Evolutionary conservation across 1,140 invertebrate genomes (phyloP).

Genomic region (Drosophila subpulchrella): DNA sequence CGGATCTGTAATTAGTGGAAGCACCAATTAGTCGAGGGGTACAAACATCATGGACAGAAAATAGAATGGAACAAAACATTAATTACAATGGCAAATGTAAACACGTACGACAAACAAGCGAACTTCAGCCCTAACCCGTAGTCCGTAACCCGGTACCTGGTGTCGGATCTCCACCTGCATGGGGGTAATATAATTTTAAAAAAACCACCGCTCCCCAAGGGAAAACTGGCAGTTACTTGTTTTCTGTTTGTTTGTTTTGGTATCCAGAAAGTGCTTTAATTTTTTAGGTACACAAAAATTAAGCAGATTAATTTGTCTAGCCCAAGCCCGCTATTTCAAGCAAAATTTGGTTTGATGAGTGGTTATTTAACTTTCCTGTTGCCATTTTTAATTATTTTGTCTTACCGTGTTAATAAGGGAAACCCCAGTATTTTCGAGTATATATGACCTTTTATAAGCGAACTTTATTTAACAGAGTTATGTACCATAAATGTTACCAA

Average conservation of each 20-base stretch:
- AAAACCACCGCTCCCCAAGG: conserved; percentile 9
- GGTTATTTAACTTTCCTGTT: too few species aligned
- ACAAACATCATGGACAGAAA: conserved; percentile 14
- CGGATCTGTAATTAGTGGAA: conserved; percentile 78
- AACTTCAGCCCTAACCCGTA: neutral
- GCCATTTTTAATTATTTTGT: too few species aligned
- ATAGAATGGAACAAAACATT: conserved; percentile 59
- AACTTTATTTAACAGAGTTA: too few species aligned
- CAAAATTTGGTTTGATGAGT: too few species aligned
- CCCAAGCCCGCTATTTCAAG: too few species aligned
- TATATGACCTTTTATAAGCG: too few species aligned
- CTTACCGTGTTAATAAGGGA: too few species aligned
- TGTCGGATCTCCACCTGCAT: neutral
- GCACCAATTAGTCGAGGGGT: conserved; percentile 20
- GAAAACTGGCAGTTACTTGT: conserved; percentile 14
- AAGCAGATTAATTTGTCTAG: neutral
- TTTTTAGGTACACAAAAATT: conserved; percentile 2
- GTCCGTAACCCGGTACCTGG: neutral
- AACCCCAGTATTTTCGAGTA: too few species aligned
- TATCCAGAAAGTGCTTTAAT: neutral
- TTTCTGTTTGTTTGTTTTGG: neutral
- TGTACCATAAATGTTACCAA: too few species aligned
- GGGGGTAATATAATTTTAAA: conserved; percentile 51
- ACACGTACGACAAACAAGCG: conserved; percentile 35
- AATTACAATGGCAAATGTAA: conserved; percentile 67